Base-by-base conservation (phyloP, 2,888 invertebrate species). In the Noctua fimbriata region DNA sequence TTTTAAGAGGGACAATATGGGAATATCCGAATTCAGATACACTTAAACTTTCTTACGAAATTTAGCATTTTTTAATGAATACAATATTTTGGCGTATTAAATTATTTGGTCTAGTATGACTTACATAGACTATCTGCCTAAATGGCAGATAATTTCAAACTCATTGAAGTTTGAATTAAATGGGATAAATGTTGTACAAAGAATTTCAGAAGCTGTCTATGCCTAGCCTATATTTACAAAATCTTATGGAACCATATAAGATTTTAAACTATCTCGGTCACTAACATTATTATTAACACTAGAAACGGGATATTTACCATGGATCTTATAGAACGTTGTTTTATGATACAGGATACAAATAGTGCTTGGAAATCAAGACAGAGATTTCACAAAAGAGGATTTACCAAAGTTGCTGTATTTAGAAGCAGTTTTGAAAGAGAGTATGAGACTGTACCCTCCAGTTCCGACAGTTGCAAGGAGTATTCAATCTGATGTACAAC, bases 351-450 rank as follows among this genome's bases (percentile, higher is more conserved):
- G 44, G 44, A n/a, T 83, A 69, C 69, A 79, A 66, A 60, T 41
- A 79, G 84, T 83, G 12, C 79, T 83, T 24, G 75, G 60, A 41
- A 44, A 76, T 41, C 12, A 84, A 65, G 63, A 79, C 18, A 74
- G 69, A 69, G 83, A 86, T 67, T 32, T 86, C 9, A 72, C 63
- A 18, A 83, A 75, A 80, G 60, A 78, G 3, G 80, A 86, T 69
- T 36, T 86, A 52, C 66, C 69, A 41, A 75, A 84, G 28, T 49
- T 84, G n/a, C 55, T 75, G 49, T 84, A 84, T 21, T 55, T 84
- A 63, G 84, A 84, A 47, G 84, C 84, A 47, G 77, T 84, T 55
- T 41, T 81, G 18, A 84, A 84, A 49, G 89, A 90, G 58, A 78
- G 74, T 7, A 24, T 90, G 12, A 77, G 89, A 12, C 18, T 87